These are phyloP conservation scores for Crioceris asparagi DNA, from an alignment of 2,888 invertebrate species.

Conservation along the genomic window DNA sequence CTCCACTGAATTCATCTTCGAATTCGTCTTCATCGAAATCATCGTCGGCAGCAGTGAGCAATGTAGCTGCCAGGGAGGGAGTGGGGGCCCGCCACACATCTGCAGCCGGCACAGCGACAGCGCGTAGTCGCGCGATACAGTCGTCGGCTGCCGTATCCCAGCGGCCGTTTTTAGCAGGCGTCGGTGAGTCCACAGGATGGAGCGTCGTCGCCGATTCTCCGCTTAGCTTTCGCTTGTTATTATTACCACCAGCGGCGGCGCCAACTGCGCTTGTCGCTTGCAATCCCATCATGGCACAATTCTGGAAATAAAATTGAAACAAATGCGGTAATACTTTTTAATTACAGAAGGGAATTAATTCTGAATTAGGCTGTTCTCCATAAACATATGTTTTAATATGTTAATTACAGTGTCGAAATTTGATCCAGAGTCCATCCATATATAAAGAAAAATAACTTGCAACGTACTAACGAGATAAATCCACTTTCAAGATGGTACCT, in stretches of 20 bases:
- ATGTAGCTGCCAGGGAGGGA: slow-evolving; percentile 35
- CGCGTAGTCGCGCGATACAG: slow-evolving; percentile 56
- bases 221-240: slow-evolving; percentile 38
- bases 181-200: slow-evolving; percentile 40
- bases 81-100: slow-evolving; percentile 45
- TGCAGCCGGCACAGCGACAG: slow-evolving; percentile 55
- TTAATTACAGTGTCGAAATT: too few species aligned
- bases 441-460: too few species aligned
- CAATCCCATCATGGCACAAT: slow-evolving; percentile 65
- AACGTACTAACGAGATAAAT: too few species aligned
- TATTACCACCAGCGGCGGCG: neutral
- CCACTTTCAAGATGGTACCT: too few species aligned
- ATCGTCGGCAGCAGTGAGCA: slow-evolving; percentile 31
- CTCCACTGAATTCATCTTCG: slow-evolving; percentile 46
- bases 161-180: slow-evolving; percentile 44
- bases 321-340: too few species aligned
- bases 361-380: too few species aligned
- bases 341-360: too few species aligned
- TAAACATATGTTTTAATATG: too few species aligned
- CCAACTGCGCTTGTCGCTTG: slow-evolving; percentile 45
- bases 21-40: slow-evolving; percentile 54
- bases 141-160: slow-evolving; percentile 42
- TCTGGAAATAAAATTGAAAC: too few species aligned
- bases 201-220: slow-evolving; percentile 46
- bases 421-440: too few species aligned